Evolutionary conservation across 2,888 invertebrate species (phyloP), one percentile per base, ranked within the genome.

Genomic region (Rhagonycha lutea): DNA sequence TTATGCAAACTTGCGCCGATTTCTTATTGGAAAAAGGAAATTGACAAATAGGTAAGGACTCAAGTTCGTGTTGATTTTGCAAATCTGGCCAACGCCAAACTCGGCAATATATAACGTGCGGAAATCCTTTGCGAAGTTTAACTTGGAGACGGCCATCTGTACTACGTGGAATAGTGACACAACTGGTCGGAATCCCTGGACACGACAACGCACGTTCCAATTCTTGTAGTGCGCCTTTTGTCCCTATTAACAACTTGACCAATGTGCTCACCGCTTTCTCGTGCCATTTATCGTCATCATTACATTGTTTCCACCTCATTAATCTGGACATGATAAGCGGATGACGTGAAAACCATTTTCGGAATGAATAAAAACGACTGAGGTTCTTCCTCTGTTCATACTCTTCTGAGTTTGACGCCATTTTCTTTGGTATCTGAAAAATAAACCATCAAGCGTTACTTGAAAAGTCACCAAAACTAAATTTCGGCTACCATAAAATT

Each of bases 81-180:
- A 99, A 90, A 89, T 99, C 99, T 0, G 99, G 99, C 99, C 99
- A 99, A 79, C 99, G 92, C 98, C 98, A 99, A 9, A 99, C 99
- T 72, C 99, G 92, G 87, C 99, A 99, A 88, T 99, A 99, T 83
- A 99, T 99, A 10, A 99, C 99, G 88, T 99, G 99, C 0, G 99
- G 99, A 70, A 99, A 90, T 5, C 98, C 98, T 89, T 99, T 99
- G 69, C 98, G 92, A 88, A 99, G 98, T 0, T 98, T 98, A 82
- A 98, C 97, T 91, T 99, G 99, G 77, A 99, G 89, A 81, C 99
- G 91, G 0, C 99, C 99, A 88, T 99, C 99, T 72, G 98, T 91
- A 81, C 98, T 98, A 80, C 98, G 90, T 0, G 98, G 98, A 87
- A 99, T 99, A 12, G 99, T 99, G 12, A 99, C 98, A 89, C 99